phyloP scores from a whole-genome alignment of 2,888 invertebrate species.

The Brenthis ino region DNA sequence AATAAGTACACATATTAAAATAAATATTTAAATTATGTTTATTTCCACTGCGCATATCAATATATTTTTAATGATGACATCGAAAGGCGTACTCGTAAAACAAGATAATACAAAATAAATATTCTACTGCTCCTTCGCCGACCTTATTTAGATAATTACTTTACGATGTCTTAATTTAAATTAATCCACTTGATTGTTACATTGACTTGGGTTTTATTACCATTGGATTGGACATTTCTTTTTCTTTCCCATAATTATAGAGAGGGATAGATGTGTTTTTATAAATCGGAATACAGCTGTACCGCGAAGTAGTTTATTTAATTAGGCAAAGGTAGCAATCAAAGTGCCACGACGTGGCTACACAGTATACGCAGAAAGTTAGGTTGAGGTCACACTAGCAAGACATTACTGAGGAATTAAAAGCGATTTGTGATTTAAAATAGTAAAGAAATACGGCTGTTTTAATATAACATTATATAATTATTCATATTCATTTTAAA shows the following conservation, averaged over 20 bases:
- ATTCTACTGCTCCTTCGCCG: slow-evolving; percentile 6
- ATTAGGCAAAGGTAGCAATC: slow-evolving; percentile 64
- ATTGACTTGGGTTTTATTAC: slow-evolving; percentile 29
- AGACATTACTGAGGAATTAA: slow-evolving; percentile 7
- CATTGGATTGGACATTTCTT: slow-evolving; percentile 23
- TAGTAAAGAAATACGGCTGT: background rate
- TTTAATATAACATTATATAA: too few relatives aligned
- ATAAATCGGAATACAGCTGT: slow-evolving; percentile 36
- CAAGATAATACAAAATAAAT: slow-evolving; percentile 16
- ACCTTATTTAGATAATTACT: slow-evolving; percentile 27
- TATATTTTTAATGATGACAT: background rate
- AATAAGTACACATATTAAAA: too few relatives aligned
- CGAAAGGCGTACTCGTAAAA: background rate
- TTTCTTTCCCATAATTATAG: slow-evolving; percentile 33
- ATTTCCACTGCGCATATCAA: background rate
- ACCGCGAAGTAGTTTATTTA: slow-evolving; percentile 73
- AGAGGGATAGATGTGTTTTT: slow-evolving; percentile 33
- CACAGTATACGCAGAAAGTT: slow-evolving; percentile 35
- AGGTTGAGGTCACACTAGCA: slow-evolving; percentile 29
- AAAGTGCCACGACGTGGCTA: slow-evolving; percentile 50
- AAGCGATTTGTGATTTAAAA: slow-evolving; percentile 1
- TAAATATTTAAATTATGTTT: background rate
- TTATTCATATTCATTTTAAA: too few relatives aligned
- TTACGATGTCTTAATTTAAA: slow-evolving; percentile 31
- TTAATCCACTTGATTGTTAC: slow-evolving; percentile 25